Evolutionary conservation across 2,113 vertebrate genomes (phyloP).

Genomic region (Ellobius talpinus): DNA sequence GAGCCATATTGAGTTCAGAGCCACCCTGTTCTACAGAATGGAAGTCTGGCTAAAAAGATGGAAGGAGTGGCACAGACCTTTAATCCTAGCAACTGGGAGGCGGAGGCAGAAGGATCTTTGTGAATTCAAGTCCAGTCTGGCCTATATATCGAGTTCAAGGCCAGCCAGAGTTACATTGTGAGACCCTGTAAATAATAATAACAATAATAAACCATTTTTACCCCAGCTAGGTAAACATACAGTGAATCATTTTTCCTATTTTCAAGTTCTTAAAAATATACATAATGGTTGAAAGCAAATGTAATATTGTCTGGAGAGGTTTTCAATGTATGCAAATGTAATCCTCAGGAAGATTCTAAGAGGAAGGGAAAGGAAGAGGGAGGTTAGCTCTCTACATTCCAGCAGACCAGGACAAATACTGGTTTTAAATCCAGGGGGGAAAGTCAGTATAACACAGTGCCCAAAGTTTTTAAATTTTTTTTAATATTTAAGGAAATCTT

Average conservation of each 20-base stretch:
- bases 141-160: neutral
- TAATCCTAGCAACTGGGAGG: neutral
- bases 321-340: neutral
- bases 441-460: neutral
- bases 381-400: neutral
- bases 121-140: neutral
- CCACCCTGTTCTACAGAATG: neutral
- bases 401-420: neutral
- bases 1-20: neutral
- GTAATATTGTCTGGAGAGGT: neutral
- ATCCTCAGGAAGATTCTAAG: neutral
- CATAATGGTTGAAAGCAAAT: neutral
- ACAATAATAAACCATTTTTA: neutral
- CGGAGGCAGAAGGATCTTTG: neutral
- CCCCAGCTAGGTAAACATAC: neutral
- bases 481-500: too few relatives aligned
- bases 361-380: neutral
- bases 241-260: neutral
- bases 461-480: neutral
- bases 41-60: neutral
- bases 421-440: neutral
- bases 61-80: neutral
- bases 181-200: neutral
- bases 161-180: neutral
- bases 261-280: constrained; percentile 13